Conservation (phyloP, 2,797 vertebrate genomes). For the Schizopygopsis pylzovi region DNA sequence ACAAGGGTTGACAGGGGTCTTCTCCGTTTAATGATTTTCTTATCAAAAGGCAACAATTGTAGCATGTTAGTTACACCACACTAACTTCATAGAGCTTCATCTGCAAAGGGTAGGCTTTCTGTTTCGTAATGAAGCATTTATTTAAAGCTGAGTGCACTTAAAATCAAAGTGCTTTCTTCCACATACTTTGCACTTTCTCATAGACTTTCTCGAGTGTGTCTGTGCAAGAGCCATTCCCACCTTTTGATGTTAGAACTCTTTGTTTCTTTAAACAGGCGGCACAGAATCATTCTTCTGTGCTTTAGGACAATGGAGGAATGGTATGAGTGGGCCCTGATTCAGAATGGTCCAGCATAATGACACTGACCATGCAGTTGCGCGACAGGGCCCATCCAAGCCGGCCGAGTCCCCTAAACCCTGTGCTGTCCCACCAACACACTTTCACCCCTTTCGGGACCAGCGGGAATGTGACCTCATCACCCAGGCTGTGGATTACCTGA, state of each 20-base stretch:
- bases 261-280: constrained; percentile 31
- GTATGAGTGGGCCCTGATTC: constrained; percentile 53
- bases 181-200: not conserved
- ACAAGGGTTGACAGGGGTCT: not conserved
- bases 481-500: constrained; percentile 82
- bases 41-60: too few species aligned
- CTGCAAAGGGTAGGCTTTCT: not conserved
- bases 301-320: constrained; percentile 47
- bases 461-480: constrained; percentile 86
- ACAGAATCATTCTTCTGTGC: constrained; percentile 38
- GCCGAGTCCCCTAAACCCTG: constrained; percentile 6
- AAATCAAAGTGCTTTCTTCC: not conserved
- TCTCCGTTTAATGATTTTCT: not conserved
- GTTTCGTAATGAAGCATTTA: not conserved
- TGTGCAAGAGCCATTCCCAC: not conserved
- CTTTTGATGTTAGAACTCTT: not conserved
- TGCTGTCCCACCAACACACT: constrained; percentile 75
- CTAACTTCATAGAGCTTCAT: not conserved
- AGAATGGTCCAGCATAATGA: constrained; percentile 77
- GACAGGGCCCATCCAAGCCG: constrained; percentile 11
- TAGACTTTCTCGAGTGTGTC: not conserved
- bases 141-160: not conserved
- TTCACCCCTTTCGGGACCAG: constrained; percentile 85
- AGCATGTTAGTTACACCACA: not conserved
- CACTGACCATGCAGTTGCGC: constrained; percentile 33